These are phyloP conservation scores for Biston stratarius DNA, from an alignment of 2,888 invertebrate species.

Conservation along the genomic window DNA sequence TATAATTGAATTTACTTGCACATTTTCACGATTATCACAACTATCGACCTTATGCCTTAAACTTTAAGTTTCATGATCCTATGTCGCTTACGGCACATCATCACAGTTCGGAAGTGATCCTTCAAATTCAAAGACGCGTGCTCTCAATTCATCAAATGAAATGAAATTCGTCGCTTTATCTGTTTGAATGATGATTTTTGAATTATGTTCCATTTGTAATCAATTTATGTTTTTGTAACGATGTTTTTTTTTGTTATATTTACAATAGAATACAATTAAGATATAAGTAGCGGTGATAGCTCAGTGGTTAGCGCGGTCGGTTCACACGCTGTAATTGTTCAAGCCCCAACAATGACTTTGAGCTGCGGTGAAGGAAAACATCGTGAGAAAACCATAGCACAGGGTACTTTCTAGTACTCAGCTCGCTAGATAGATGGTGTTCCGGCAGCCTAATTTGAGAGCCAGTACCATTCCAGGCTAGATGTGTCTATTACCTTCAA, in stretches of 20 bases:
- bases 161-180: constrained; percentile 43
- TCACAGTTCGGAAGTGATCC: constrained; percentile 62
- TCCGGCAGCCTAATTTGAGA: too few species aligned
- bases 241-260: not conserved
- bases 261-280: too few species aligned
- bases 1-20: constrained; percentile 13
- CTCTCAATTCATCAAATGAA: constrained; percentile 70
- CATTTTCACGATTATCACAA: not conserved
- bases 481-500: too few species aligned
- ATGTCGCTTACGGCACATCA: constrained; percentile 5
- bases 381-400: too few species aligned
- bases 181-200: constrained; percentile 46
- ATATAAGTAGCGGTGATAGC: too few species aligned
- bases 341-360: too few species aligned
- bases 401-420: too few species aligned
- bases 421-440: too few species aligned
- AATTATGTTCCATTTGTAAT: constrained; percentile 41
- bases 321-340: too few species aligned
- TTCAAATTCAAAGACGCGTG: constrained; percentile 66
- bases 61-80: not conserved
- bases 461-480: too few species aligned
- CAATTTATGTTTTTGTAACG: constrained; percentile 30
- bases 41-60: not conserved
- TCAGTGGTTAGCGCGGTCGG: too few species aligned
- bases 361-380: too few species aligned